Conservation (phyloP, 1,140 invertebrate genomes). For the Drosophila kohkoa region DNA sequence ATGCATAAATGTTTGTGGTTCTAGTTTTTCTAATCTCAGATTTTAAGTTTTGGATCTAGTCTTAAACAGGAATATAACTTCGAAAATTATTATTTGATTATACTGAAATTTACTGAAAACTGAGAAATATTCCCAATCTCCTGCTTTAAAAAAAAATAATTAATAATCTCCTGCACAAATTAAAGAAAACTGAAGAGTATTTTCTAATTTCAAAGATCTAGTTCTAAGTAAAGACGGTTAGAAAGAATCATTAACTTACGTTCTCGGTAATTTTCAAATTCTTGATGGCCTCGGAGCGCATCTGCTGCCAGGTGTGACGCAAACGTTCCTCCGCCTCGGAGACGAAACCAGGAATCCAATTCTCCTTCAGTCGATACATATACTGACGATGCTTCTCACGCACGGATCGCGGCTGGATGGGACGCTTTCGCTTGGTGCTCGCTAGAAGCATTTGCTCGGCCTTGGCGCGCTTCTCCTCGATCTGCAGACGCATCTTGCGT, state of each 20-base stretch:
- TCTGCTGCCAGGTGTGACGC: conserved; percentile 74
- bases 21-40: too few species aligned
- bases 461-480: conserved; percentile 74
- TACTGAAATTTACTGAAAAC: too few species aligned
- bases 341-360: conserved; percentile 77
- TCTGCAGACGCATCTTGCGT: conserved; percentile 72
- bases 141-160: too few species aligned
- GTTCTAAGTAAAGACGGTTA: too few species aligned
- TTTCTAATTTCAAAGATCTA: too few species aligned
- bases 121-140: too few species aligned
- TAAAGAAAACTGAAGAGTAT: too few species aligned
- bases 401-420: conserved; percentile 49
- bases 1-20: too few species aligned
- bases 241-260: conserved; percentile 35
- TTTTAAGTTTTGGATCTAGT: too few species aligned
- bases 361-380: conserved; percentile 52
- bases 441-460: conserved; percentile 60
- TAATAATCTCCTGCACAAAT: too few species aligned
- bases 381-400: conserved; percentile 65
- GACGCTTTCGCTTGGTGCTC: conserved; percentile 43
- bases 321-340: conserved; percentile 79
- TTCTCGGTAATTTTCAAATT: conserved; percentile 69
- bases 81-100: too few species aligned
- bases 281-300: conserved; percentile 67
- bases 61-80: too few species aligned